Evolutionary conservation across 2,888 invertebrate species (phyloP), one percentile per base, ranked within the genome.

Genomic region (Criorhina ranunculi): DNA sequence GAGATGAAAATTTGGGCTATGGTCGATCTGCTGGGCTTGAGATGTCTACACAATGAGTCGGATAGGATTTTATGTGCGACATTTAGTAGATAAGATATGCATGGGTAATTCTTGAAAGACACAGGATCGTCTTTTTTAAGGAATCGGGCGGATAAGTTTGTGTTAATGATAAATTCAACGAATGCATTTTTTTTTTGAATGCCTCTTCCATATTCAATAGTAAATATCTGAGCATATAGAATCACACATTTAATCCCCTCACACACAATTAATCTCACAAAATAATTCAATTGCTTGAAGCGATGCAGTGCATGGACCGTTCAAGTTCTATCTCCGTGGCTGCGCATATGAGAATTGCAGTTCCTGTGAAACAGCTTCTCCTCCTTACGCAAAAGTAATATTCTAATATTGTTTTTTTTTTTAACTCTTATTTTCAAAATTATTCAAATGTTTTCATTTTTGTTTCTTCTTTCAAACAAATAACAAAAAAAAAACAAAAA

Each of bases 261-360:
- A 51, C 12, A 64, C 24, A 15, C 6, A 51, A 66, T 35, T 57
- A 76, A 57, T 66, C n/a, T 70, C 70, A 77, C 59, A 6, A 37
- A 33, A 7, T 31, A 57, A 29, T 75, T 12, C 49, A 69, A 62
- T 60, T 80, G 75, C 80, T 86, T 81, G 40, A 85, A 78, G 87
- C 80, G 81, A 78, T 78, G 86, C 77, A 66, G 78, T 85, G 83
- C 87, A 86, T 87, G 86, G 82, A 83, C 53, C 49, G 79, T 55
- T 80, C 86, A 70, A 81, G 80, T 78, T 78, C 59, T 62, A 44
- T 66, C 64, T 67, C 67, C 59, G 51, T 57, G 67, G 62, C 75
- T 46, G 80, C 29, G 53, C 75, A 42, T 44, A 59, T 59, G 59
- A 51, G 59, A 60, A 46, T 75, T 42, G 67, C 81, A 49, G 78